These are phyloP conservation scores for Ceyx erithaca DNA, from an alignment of 2,797 vertebrate species.

Conservation along the genomic window DNA sequence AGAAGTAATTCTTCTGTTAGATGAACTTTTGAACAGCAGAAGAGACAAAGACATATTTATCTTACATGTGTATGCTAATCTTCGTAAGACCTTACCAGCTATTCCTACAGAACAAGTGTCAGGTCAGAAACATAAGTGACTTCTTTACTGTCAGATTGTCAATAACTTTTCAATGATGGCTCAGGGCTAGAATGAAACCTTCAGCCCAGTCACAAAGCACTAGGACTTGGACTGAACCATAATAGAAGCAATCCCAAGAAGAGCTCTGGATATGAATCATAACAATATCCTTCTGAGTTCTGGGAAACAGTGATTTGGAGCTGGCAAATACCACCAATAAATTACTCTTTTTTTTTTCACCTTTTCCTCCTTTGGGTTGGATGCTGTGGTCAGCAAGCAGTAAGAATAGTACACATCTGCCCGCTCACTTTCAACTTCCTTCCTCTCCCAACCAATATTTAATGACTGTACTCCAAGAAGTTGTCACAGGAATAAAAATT, in stretches of 20 bases:
- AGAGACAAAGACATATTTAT: background rate
- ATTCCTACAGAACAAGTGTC: background rate
- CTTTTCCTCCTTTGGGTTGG: background rate
- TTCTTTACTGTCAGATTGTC: background rate
- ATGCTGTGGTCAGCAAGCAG: background rate
- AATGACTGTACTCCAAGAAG: background rate
- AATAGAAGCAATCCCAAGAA: background rate
- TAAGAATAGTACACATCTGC: background rate
- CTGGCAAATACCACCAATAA: background rate
- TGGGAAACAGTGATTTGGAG: background rate
- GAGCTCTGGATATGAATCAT: background rate
- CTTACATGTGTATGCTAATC: background rate
- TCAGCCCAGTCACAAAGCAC: background rate
- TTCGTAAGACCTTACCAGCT: background rate
- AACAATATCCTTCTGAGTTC: background rate
- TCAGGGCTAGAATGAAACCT: background rate
- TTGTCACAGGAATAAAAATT: background rate
- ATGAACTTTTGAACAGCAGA: background rate
- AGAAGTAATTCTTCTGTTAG: conserved; percentile 29
- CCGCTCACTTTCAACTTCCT: background rate
- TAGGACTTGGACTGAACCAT: background rate
- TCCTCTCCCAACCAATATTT: background rate
- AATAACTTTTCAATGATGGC: background rate
- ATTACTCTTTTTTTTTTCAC: background rate
- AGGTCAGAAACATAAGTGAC: background rate